Evolutionary conservation across 1,140 invertebrate genomes (phyloP), one percentile per base, ranked within the genome.

Genomic region (Gonioctena quinquepunctata): DNA sequence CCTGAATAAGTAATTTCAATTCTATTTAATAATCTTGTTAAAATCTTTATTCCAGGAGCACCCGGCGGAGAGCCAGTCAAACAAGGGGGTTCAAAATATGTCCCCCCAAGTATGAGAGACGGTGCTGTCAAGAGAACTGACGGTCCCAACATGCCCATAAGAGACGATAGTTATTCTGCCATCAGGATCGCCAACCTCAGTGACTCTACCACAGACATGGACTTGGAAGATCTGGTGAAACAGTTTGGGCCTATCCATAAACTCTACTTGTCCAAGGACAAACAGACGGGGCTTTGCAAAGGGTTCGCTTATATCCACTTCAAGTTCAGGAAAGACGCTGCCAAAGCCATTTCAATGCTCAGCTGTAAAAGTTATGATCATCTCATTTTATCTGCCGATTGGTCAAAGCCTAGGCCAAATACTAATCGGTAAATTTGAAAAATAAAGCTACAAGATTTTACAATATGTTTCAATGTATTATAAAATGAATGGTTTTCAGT

Each of bases 281-380:
- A 92, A 73, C 78, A 80, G 3, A 94, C 92, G 70, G 93, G 93
- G 23, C 84, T 89, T n/a, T 95, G 93, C 85, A 94, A 95, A 87
- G 93, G 93, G 56, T 99, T 99, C 87, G 97, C 97, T 26, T 99
- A 99, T 81, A 94, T 99, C 54, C 97, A 97, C 80, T 99, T 96
- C 83, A 95, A 94, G 81, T 90, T 91, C 69, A 88, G 91, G 75
- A 89, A 91, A 77, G 95, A 98, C 85, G 97, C 98, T 33, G 92
- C 94, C 16, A 90, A 92, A 78, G 98, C 98, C 68, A 98, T 99
- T 76, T 84, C 90, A 68, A 88, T 88, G 50, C 89, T 99, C 3
- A 94, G 99, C 83, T 97, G 97, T 2, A 93, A 95, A 85, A 97
- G 97, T 70, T 99, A 99, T 84, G 97, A 99, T 86, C 97, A 99